A percentile compares a stretch with the other conserved stretches of the same genome.
Evolutionary conservation across 2,113 vertebrate genomes (phyloP).

Genomic region (mouse (Mus musculus)): GRCm39 chr6:134142001-134142500

Average conservation of each 20-base stretch:
- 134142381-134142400: not conserved
- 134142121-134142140: not conserved
- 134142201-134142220: not conserved
- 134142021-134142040: not conserved
- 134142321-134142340: conserved; percentile 16
- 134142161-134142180: not conserved
- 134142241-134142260: conserved; percentile 22
- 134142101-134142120: not conserved
- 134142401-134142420: conserved; percentile 35
- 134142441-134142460: conserved; percentile 50
- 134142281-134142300: conserved; percentile 13
- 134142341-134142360: conserved; percentile 49
- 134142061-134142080: not conserved
- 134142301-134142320: conserved; percentile 45
- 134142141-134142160: conserved; percentile 41
- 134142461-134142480: conserved; percentile 23
- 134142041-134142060: not conserved
- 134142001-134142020: conserved; percentile 7
- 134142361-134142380: conserved; percentile 42
- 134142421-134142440: conserved; percentile 50
- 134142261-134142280: conserved; percentile 38
- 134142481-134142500: conserved; percentile 45
- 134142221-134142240: conserved; percentile 2
- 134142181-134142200: not conserved
- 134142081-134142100: not conserved